Base-by-base conservation (phyloP, 2,888 invertebrate species). In the Argyresthia albistria region DNA sequence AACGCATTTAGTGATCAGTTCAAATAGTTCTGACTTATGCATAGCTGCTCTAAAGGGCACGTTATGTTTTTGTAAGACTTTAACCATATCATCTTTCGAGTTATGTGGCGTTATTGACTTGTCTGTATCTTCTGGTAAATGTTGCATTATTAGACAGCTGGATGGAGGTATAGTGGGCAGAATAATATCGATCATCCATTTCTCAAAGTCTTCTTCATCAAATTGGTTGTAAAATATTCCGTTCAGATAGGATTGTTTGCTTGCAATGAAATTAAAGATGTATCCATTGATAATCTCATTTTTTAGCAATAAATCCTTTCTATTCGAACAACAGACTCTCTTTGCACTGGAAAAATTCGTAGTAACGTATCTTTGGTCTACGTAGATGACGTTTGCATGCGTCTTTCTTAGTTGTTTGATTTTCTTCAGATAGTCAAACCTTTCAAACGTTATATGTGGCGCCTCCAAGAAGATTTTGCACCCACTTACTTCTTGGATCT, bases 111-210 rank as follows among this genome's bases (percentile, higher is more conserved):
- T 66, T 37, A 78, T 63, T 8, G 55, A 10, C 14, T 63, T 57
- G 16, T 57, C 52, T 16, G 58, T 55, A 58, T 69, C 69, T 25
- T 25, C 25, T 25, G 25, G 25, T 6, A 25, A 25, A 4, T 25
- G 66, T 37, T 72, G 65, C 56, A 80, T 63, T 15, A 80, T 57
- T 51, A 80, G 59, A n/a, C 69, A 55, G 56, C 70, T 69, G 10
- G 60, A 58, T 8, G 58, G 57, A 52, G 57, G 54, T 14, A 80
- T 55, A 7, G 43, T 36, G 16, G 60, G 56, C 9, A 75, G 39
- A 12, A 78, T 57, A 35, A 72, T 60, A 53, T 71, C 65, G 53
- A 57, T 57, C n/a, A 79, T 47, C 80, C 77, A 80, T 54, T 70
- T 76, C n/a, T 55, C 61, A 42, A 70, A 74, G 47, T 64, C 59